Percentiles rank a stretch among this genome's conserved stretches.
Evolutionary conservation across 1,140 invertebrate genomes (phyloP).

Genomic region (Procambarus clarkii): DNA sequence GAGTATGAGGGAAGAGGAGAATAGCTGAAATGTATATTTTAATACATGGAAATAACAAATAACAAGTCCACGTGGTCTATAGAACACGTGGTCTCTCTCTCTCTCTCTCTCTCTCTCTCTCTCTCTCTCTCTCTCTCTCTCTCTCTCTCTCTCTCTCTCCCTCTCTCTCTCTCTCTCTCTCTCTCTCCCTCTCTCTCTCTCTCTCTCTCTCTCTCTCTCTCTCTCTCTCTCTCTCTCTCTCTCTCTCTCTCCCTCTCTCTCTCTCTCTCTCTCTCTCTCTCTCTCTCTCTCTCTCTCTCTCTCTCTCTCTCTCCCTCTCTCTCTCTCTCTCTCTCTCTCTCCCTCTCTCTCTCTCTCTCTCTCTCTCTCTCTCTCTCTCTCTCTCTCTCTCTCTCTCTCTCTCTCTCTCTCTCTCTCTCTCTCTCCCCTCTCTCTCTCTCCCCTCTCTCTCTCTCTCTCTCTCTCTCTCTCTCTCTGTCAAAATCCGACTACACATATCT

Average conservation of each 20-base stretch:
- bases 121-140: constrained; percentile 19
- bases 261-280: constrained; percentile 20
- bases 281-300: constrained; percentile 11
- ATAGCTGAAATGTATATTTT: too few species aligned
- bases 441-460: too few species aligned
- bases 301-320: not conserved
- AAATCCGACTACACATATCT: too few species aligned
- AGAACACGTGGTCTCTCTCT: not conserved
- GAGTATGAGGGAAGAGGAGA: too few species aligned
- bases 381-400: constrained; percentile 33
- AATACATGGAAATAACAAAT: too few species aligned
- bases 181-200: not conserved
- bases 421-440: too few species aligned
- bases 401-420: constrained; percentile 26
- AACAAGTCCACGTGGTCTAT: too few species aligned
- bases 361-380: constrained; percentile 19
- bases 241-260: not conserved
- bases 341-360: not conserved
- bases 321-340: not conserved
- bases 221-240: not conserved
- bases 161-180: not conserved
- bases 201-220: too few species aligned
- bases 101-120: constrained; percentile 20
- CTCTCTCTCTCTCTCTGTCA: too few species aligned
- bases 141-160: not conserved